A percentile compares a stretch with the other conserved stretches of the same genome.
These are phyloP conservation scores for Catagonus wagneri DNA, from an alignment of 2,113 vertebrate genomes.

Conservation along the genomic window DNA sequence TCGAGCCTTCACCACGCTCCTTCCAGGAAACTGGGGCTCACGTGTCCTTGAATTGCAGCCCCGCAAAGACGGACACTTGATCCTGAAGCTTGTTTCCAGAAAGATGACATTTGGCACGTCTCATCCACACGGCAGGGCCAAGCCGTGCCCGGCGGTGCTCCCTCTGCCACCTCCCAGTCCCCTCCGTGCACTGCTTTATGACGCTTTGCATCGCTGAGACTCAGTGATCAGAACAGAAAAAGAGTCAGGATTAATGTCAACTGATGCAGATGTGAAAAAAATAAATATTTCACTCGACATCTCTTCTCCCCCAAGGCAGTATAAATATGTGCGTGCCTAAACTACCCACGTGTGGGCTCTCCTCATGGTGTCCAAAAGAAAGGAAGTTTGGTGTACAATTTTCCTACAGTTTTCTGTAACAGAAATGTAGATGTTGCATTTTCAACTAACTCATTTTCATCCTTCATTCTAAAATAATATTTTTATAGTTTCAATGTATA, in stretches of 20 bases:
- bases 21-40: not conserved
- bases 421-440: not conserved
- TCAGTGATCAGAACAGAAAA: not conserved
- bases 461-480: not conserved
- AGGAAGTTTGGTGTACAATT: too few species aligned
- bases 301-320: not conserved
- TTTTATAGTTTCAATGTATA: not conserved
- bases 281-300: too few species aligned
- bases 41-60: fast-evolving
- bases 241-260: not conserved
- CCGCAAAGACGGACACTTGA: too few species aligned
- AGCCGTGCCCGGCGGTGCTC: fast-evolving
- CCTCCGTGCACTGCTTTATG: fast-evolving
- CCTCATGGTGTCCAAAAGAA: not conserved
- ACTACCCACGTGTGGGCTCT: too few species aligned
- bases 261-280: not conserved
- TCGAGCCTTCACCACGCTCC: not conserved
- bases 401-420: not conserved
- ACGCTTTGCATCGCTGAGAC: too few species aligned
- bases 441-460: not conserved
- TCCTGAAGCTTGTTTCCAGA: not conserved
- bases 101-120: fast-evolving
- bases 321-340: not conserved
- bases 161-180: fast-evolving
- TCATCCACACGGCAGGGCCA: fast-evolving